These are phyloP conservation scores for Orestias chungarensis DNA, from an alignment of 2,797 vertebrate species.

Conservation along the genomic window DNA sequence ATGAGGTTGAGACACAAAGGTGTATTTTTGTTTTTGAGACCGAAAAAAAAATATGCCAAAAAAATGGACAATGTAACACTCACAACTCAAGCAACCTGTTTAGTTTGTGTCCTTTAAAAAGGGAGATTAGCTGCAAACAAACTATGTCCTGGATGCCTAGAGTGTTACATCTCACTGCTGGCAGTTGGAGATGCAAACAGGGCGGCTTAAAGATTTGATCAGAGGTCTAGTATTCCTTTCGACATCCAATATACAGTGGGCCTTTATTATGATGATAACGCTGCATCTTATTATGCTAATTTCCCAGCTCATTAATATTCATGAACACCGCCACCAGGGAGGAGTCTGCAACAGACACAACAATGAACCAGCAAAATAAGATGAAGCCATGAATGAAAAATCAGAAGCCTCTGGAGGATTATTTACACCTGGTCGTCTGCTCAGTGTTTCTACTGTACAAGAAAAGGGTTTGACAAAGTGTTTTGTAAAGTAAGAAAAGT, in stretches of 20 bases:
- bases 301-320: conserved; percentile 64
- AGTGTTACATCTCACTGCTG: conserved; percentile 11
- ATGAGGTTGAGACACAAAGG: conserved; percentile 14
- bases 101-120: conserved; percentile 11
- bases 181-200: conserved; percentile 34
- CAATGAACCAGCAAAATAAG: conserved; percentile 77
- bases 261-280: conserved; percentile 72
- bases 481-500: conserved; percentile 16
- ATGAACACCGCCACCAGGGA: conserved; percentile 71
- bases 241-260: conserved; percentile 59
- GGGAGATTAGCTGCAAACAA: conserved; percentile 10
- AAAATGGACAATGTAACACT: conserved; percentile 1
- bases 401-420: conserved; percentile 60
- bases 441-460: conserved; percentile 52
- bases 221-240: conserved; percentile 49
- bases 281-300: conserved; percentile 73
- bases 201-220: conserved; percentile 62
- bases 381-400: conserved; percentile 76
- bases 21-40: neutral
- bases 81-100: neutral
- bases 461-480: conserved; percentile 14
- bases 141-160: conserved; percentile 3
- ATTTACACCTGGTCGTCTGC: conserved; percentile 63
- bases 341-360: conserved; percentile 77
- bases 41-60: conserved; percentile 1